Evolutionary conservation across 1,140 invertebrate species (phyloP).

Genomic region (Drosophila arawakana): DNA sequence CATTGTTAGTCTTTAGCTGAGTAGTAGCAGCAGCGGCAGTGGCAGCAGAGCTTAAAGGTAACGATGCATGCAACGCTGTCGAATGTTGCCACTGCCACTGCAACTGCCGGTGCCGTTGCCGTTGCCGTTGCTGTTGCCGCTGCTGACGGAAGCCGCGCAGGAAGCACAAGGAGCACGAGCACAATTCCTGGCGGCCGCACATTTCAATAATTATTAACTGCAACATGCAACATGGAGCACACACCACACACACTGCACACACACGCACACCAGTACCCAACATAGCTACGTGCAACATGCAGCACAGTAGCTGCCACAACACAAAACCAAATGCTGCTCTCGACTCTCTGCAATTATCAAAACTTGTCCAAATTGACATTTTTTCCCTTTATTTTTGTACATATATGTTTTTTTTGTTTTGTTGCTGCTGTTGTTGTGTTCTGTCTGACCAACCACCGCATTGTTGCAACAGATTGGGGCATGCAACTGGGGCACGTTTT

Average conservation of each 20-base stretch:
- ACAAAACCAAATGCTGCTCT: slow-evolving; percentile 30
- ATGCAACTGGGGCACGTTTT: slow-evolving; percentile 66
- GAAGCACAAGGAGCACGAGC: slow-evolving; percentile 77
- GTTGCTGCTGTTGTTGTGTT: background rate
- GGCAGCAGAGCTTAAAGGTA: slow-evolving; percentile 56
- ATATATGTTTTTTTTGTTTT: background rate
- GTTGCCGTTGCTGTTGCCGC: background rate
- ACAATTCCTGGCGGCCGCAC: slow-evolving; percentile 78
- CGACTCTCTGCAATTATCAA: slow-evolving; percentile 73
- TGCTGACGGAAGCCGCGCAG: slow-evolving; percentile 71
- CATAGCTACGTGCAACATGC: slow-evolving; percentile 53
- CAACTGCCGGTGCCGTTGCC: too few relatives aligned
- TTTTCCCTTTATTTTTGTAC: slow-evolving; percentile 39
- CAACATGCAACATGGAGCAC: slow-evolving; percentile 70
- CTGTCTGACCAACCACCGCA: slow-evolving; percentile 37
- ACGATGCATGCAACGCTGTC: slow-evolving; percentile 77
- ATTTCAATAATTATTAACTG: slow-evolving; percentile 84
- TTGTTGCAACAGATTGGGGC: slow-evolving; percentile 3
- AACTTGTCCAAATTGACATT: slow-evolving; percentile 82
- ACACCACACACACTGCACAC: slow-evolving; percentile 52
- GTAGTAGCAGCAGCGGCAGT: slow-evolving; percentile 14
- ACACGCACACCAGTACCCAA: background rate
- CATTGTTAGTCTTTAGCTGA: slow-evolving; percentile 76
- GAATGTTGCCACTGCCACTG: slow-evolving; percentile 25
- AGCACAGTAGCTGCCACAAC: slow-evolving; percentile 62